These are phyloP conservation scores for Parauchenoglanis punctatus DNA, from an alignment of 2,797 vertebrate genomes.

Conservation along the genomic window DNA sequence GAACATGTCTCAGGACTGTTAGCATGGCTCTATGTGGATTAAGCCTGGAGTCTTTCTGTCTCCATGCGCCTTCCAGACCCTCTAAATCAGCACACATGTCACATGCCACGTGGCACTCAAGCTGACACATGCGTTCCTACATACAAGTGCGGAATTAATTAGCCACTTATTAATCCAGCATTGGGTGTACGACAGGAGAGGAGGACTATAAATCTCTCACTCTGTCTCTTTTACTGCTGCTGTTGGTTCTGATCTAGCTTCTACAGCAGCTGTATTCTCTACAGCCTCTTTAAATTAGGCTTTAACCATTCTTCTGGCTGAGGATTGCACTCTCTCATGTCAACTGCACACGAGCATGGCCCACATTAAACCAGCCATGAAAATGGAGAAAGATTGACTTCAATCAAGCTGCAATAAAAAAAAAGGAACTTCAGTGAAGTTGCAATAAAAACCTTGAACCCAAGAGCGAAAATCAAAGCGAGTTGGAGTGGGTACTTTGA, in stretches of 20 bases:
- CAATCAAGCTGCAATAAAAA: slow-evolving; percentile 18
- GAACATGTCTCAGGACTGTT: slow-evolving; percentile 47
- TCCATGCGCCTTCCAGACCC: slow-evolving; percentile 27
- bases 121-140: slow-evolving; percentile 15
- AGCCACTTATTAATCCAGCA: slow-evolving; percentile 52
- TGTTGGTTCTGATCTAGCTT: slow-evolving; percentile 40
- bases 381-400: slow-evolving; percentile 18
- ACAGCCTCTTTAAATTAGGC: slow-evolving; percentile 31
- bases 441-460: slow-evolving; percentile 22
- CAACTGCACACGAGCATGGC: background rate
- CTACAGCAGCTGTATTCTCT: slow-evolving; percentile 23
- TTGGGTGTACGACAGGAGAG: slow-evolving; percentile 2
- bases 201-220: slow-evolving; percentile 36
- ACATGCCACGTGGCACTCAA: slow-evolving; percentile 31
- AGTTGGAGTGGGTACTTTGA: slow-evolving; percentile 17
- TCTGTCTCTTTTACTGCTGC: slow-evolving; percentile 1
- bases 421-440: slow-evolving; percentile 17
- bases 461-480: slow-evolving; percentile 37
- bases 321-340: slow-evolving; percentile 18
- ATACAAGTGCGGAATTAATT: slow-evolving; percentile 54
- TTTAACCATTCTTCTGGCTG: slow-evolving; percentile 30
- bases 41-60: slow-evolving; percentile 44
- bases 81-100: slow-evolving; percentile 37
- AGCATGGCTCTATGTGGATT: slow-evolving; percentile 53
- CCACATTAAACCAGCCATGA: slow-evolving; percentile 36